Percentiles rank a stretch among this genome's conserved stretches.
These are phyloP conservation scores for Thyatira batis DNA, from an alignment of 2,888 invertebrate genomes.

Conservation along the genomic window DNA sequence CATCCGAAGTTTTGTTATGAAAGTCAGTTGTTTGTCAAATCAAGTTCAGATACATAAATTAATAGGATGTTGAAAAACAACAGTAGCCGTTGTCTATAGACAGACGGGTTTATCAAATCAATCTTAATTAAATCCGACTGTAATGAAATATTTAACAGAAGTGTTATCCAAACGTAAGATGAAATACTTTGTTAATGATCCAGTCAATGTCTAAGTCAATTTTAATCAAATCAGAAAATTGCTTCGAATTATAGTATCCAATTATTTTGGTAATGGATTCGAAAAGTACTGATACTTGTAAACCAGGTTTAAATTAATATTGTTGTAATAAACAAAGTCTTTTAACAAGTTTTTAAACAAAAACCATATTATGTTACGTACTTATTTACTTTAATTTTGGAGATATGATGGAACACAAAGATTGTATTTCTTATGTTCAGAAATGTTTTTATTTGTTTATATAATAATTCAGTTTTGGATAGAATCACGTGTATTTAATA, in stretches of 20 bases:
- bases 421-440: too few species aligned
- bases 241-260: constrained; percentile 50
- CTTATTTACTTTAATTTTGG: too few species aligned
- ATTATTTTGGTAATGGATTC: constrained; percentile 57
- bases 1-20: neutral
- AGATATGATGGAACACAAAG: too few species aligned
- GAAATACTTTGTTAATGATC: constrained; percentile 37
- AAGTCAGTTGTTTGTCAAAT: neutral
- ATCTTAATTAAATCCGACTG: constrained; percentile 29
- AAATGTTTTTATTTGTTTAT: too few species aligned
- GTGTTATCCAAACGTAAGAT: constrained; percentile 31
- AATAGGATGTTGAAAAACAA: neutral
- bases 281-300: constrained; percentile 38
- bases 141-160: constrained; percentile 27
- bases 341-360: neutral
- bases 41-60: neutral
- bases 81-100: neutral
- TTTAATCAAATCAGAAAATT: constrained; percentile 51
- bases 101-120: constrained; percentile 19
- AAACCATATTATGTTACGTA: too few species aligned
- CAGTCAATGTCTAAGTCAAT: constrained; percentile 41
- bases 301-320: constrained; percentile 37
- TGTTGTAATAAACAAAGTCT: constrained; percentile 21
- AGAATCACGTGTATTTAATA: too few species aligned
- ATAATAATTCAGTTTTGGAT: too few species aligned